phyloP scores from a whole-genome alignment of 2,797 vertebrate genomes.

The Myiothlypis coronata region DNA sequence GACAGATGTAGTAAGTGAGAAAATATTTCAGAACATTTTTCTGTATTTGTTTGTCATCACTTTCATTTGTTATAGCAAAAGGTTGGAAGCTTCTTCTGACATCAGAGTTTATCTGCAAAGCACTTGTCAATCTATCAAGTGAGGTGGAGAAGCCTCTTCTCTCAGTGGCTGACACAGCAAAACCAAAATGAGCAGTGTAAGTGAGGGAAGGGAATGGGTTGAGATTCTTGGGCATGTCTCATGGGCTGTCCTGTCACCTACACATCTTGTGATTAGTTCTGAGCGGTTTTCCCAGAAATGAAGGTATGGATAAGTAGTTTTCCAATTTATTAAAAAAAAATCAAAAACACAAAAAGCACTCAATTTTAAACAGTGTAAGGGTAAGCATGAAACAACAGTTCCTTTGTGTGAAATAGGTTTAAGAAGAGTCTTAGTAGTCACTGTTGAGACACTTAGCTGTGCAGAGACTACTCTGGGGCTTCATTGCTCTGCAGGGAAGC shows the following conservation, averaged over 20 bases:
- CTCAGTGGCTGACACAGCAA: neutral
- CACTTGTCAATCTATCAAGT: neutral
- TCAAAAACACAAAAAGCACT: neutral
- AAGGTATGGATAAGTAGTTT: neutral
- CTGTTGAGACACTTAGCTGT: neutral
- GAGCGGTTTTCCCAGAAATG: neutral
- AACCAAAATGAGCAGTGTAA: neutral
- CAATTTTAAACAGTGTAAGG: neutral
- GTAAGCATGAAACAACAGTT: neutral
- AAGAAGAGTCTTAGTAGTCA: neutral
- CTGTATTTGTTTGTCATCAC: neutral
- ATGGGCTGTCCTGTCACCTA: neutral
- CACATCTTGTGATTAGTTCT: neutral
- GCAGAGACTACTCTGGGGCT: neutral
- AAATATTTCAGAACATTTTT: neutral
- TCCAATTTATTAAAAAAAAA: too few species aligned
- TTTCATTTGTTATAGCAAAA: neutral
- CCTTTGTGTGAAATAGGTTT: neutral
- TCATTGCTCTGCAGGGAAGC: neutral
- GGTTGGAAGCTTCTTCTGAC: neutral
- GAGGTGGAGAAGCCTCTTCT: neutral
- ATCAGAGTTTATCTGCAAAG: neutral
- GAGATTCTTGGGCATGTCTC: neutral
- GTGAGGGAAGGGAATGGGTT: neutral
- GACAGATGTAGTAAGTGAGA: neutral